Evolutionary conservation across 2,113 vertebrate genomes (phyloP).

Genomic region (Tenrec ecaudatus): DNA sequence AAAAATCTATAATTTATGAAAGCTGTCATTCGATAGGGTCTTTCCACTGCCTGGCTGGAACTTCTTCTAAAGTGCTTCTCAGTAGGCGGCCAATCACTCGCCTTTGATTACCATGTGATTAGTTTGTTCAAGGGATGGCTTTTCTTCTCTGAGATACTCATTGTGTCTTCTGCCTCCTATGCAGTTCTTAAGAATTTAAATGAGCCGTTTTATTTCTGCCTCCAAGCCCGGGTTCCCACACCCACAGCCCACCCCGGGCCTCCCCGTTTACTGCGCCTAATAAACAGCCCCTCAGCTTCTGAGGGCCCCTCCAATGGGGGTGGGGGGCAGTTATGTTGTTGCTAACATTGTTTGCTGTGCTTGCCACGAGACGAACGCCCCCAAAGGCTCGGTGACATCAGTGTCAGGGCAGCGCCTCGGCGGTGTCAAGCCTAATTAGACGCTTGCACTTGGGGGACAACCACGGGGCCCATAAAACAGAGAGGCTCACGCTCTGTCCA

Average conservation of each 20-base stretch:
- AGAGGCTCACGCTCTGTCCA: slow-evolving; percentile 57
- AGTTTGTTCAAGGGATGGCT: slow-evolving; percentile 91
- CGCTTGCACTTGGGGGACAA: slow-evolving; percentile 84
- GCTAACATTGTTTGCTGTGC: slow-evolving; percentile 88
- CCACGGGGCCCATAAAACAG: slow-evolving; percentile 83
- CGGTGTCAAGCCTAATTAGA: slow-evolving; percentile 89
- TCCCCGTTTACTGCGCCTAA: slow-evolving; percentile 88
- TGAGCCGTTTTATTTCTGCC: slow-evolving; percentile 93
- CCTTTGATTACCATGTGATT: slow-evolving; percentile 90
- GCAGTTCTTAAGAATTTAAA: slow-evolving; percentile 93
- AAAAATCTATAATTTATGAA: slow-evolving; percentile 82
- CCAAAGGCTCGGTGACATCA: slow-evolving; percentile 85
- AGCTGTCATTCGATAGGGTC: slow-evolving; percentile 53
- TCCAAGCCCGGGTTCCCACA: slow-evolving; percentile 88
- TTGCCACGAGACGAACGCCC: slow-evolving; percentile 85
- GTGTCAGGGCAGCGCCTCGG: slow-evolving; percentile 86
- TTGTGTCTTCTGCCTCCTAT: slow-evolving; percentile 89
- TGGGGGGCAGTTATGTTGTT: slow-evolving; percentile 87
- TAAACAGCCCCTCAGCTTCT: slow-evolving; percentile 87
- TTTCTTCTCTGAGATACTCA: slow-evolving; percentile 89
- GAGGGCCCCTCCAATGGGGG: slow-evolving; percentile 84
- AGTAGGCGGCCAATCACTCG: slow-evolving; percentile 85
- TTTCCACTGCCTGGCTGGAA: slow-evolving; percentile 76
- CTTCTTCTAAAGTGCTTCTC: slow-evolving; percentile 87
- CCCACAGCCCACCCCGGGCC: slow-evolving; percentile 87